Base-by-base conservation (phyloP, 2,113 vertebrate species). In the Mormyrus iriodes region DNA sequence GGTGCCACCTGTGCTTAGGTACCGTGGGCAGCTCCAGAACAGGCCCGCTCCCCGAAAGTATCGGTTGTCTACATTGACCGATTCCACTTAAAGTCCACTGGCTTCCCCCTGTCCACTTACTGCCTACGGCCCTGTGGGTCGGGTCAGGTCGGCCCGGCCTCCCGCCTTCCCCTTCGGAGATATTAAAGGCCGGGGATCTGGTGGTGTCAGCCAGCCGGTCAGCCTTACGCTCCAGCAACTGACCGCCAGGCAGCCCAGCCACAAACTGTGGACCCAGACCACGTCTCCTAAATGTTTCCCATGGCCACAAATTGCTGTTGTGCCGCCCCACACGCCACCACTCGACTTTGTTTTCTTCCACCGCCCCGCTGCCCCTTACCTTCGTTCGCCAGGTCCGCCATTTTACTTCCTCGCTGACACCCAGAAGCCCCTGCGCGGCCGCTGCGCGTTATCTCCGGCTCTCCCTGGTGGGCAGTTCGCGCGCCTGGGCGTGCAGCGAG, bases 341-440 rank as follows among this genome's bases (percentile, higher is more conserved):
- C 58, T 51, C 69, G 42, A 42, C 82, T 90, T 91, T 90, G 89
- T 93, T 93, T 94, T 94, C 90, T 92, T 94, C 93, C 92, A 93
- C 88, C 90, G 52, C 88, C 91, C 92, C 90, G 90, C 94, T 91
- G 93, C 93, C 92, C 94, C 96, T 95, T 96, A 97, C 96, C 96
- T 97, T 97, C 96, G 95, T 97, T 97, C 93, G 96, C 96, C 94
- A 97, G 96, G 95, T 97, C 96, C 96, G 96, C 96, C 96, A 97
- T 97, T 97, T 97, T 97, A 95, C 95, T 96, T 96, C 94, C 95
- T 95, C 94, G 94, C 94, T 94, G 95, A 94, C 95, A 95, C 96
- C 96, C 96, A 97, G 95, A 97, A 97, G 92, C 92, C 96, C 94
- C 95, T 93, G 95, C 96, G 96, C 93, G 76, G 86, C 27, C 82